Evolutionary conservation across 2,113 vertebrate species (phyloP).

Genomic region (Pangasianodon gigas): DNA sequence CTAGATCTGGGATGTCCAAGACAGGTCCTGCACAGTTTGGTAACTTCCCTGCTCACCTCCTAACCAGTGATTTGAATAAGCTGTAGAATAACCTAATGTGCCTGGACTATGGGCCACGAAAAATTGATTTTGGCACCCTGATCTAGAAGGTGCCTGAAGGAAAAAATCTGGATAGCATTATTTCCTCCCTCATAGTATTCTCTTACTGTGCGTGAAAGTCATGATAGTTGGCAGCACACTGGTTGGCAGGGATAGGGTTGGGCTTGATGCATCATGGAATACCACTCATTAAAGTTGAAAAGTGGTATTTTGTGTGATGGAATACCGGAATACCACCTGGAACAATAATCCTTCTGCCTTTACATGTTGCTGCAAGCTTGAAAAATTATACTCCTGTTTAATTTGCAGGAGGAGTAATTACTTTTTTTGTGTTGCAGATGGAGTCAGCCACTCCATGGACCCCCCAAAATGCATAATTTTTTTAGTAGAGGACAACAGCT

Average conservation of each 20-base stretch:
- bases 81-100: not conserved
- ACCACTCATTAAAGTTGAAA: not conserved
- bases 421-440: not conserved
- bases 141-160: not conserved
- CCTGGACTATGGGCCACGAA: not conserved
- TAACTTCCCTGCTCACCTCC: not conserved
- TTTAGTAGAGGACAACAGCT: not conserved
- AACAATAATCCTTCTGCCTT: not conserved
- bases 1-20: not conserved
- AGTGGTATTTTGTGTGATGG: not conserved
- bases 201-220: not conserved
- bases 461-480: not conserved
- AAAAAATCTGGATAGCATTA: not conserved
- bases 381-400: not conserved
- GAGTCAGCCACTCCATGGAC: not conserved
- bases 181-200: not conserved
- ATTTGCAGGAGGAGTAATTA: not conserved
- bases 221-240: constrained; percentile 27
- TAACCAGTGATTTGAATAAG: not conserved
- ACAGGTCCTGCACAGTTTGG: not conserved
- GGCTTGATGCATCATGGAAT: constrained; percentile 11
- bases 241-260: constrained; percentile 8
- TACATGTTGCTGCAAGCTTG: constrained; percentile 32
- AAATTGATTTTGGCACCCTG: not conserved
- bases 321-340: constrained; percentile 26